Evolutionary conservation across 2,888 invertebrate species (phyloP).

Genomic region (Bedellia somnulentella): DNA sequence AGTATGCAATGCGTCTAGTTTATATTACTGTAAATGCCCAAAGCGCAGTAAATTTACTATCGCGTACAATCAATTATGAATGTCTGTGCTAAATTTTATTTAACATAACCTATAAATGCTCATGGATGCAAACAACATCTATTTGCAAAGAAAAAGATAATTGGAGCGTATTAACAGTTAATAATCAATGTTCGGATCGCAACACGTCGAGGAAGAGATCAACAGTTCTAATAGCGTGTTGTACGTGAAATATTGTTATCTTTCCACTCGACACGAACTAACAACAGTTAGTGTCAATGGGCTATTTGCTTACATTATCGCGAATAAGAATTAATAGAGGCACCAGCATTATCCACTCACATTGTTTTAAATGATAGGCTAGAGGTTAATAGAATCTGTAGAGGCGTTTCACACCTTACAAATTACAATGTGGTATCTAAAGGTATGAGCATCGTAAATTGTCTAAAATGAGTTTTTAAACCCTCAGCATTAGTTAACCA

Average conservation of each 20-base stretch:
- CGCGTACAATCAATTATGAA: too few species aligned
- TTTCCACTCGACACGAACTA: slow-evolving; percentile 13
- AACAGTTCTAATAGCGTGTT: slow-evolving; percentile 8
- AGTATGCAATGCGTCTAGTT: not conserved
- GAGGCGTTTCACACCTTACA: slow-evolving; percentile 3
- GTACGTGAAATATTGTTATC: slow-evolving; percentile 7
- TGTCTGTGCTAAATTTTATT: slow-evolving; percentile 2
- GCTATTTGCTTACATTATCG: slow-evolving; percentile 10
- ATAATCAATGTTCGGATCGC: not conserved
- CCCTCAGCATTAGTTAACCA: too few species aligned
- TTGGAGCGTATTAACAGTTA: slow-evolving; percentile 4
- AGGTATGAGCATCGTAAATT: too few species aligned
- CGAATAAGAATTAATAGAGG: slow-evolving; percentile 11
- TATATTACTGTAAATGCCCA: too few species aligned
- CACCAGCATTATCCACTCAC: slow-evolving; percentile 2
- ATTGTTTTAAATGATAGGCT: slow-evolving; percentile 5
- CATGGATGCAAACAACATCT: not conserved
- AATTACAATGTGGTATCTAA: too few species aligned
- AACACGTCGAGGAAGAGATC: slow-evolving; percentile 1
- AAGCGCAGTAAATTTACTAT: too few species aligned
- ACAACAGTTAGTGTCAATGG: slow-evolving; percentile 13
- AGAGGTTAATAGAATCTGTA: slow-evolving; percentile 6
- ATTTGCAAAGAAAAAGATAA: slow-evolving; percentile 1
- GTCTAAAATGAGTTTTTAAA: too few species aligned
- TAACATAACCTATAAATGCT: too few species aligned